These are phyloP conservation scores for Meandrina meandrites DNA, from an alignment of 92 coral and sea anemone species.

Conservation along the genomic window DNA sequence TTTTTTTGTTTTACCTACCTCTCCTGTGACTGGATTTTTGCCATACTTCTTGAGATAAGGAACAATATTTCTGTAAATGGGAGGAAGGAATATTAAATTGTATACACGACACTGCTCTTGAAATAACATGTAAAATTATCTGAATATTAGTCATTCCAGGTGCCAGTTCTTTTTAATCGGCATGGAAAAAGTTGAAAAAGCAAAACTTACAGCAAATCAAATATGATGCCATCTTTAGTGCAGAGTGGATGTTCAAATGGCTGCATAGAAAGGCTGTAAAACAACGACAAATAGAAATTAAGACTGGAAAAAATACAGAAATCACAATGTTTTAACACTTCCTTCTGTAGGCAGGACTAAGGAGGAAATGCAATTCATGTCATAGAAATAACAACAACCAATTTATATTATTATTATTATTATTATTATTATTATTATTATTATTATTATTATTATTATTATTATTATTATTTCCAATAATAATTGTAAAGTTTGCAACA, in stretches of 20 bases:
- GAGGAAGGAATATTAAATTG: background rate
- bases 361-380: conserved; percentile 8
- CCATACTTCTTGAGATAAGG: conserved; percentile 93
- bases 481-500: background rate
- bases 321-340: background rate
- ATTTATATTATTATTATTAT: no score
- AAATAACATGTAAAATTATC: background rate
- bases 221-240: conserved; percentile 93
- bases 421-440: no score
- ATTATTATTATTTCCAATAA: background rate
- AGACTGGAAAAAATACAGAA: background rate
- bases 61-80: conserved; percentile 78
- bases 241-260: conserved; percentile 98
- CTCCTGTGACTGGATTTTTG: conserved; percentile 91
- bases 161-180: background rate
- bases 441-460: no score
- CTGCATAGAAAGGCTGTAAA: conserved; percentile 87
- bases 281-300: background rate
- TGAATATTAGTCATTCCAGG: background rate
- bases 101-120: background rate
- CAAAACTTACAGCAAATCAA: conserved; percentile 90
- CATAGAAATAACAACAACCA: no score
- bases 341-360: background rate
- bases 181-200: background rate
- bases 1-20: conserved; percentile 56